These are phyloP conservation scores for Ichneumon xanthorius DNA, from an alignment of 2,888 invertebrate genomes.

Conservation along the genomic window DNA sequence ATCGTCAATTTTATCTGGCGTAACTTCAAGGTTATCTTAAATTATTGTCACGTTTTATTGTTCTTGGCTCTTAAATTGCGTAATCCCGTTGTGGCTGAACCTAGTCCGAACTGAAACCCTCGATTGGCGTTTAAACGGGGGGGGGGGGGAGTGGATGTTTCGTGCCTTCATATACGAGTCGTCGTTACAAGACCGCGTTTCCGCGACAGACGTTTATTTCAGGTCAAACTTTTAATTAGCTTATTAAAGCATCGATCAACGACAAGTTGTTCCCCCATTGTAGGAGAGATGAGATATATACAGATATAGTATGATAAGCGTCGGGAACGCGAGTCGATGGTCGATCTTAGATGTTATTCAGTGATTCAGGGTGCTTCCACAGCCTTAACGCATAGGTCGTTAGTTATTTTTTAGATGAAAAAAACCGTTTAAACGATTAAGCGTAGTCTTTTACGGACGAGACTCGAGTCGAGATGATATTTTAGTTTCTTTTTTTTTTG, in stretches of 20 bases:
- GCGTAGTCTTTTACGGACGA: conserved; percentile 77
- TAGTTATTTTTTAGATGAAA: conserved; percentile 69
- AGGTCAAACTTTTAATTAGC: conserved; percentile 49
- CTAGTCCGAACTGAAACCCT: conserved; percentile 78
- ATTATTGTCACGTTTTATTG: conserved; percentile 20
- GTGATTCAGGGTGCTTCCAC: conserved; percentile 84
- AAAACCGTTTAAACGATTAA: conserved; percentile 71
- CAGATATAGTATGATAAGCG: conserved; percentile 23
- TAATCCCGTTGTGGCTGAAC: conserved; percentile 73
- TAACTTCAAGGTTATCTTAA: not conserved
- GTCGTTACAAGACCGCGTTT: conserved; percentile 25
- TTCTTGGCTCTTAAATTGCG: conserved; percentile 33
- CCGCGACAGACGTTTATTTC: conserved; percentile 44
- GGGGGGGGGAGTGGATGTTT: conserved; percentile 52
- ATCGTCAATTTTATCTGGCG: not conserved
- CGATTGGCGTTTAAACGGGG: conserved; percentile 60
- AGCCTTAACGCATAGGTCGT: conserved; percentile 74
- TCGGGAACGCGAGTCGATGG: conserved; percentile 39
- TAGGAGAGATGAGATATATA: conserved; percentile 32
- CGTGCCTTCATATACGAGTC: conserved; percentile 55
- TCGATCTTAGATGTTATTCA: conserved; percentile 73
- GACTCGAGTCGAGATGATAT: conserved; percentile 76
- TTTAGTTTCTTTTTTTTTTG: conserved; percentile 59
- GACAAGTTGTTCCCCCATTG: conserved; percentile 9
- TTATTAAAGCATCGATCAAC: conserved; percentile 24